Base-by-base conservation (phyloP, 2,797 vertebrate genomes). In the Sebastes matsubarae region DNA sequence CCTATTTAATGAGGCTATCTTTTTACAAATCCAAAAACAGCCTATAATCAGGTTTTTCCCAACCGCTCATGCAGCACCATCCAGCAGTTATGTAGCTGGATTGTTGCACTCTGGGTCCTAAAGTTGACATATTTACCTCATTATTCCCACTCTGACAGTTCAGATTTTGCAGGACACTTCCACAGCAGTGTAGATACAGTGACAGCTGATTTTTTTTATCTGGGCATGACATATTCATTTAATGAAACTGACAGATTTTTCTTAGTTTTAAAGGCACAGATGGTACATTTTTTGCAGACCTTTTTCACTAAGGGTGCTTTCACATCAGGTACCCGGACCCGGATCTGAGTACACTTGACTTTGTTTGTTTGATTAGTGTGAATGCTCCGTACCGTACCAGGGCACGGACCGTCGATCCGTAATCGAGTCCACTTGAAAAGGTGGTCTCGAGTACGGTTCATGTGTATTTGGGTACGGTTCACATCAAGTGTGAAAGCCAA, bases 11-110 rank as follows among this genome's bases (percentile, higher is more conserved):
- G 57, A 71, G 6, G 3, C 34, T 29, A 8, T 76, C 8, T 80
- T 76, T 80, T 74, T 22, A 67, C 25, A 68, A 78, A 78, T 54
- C 12, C 13, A 22, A 22, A 68, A 67, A 42, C 27, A 22, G 36
- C 30, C 25, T 11, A 12, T 54, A 60, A 25, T 24, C 8, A 5
- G 2, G 11, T 30, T 55, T 72, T 6, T 16, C n/a, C 61, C 32
- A 18, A 22, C 7, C 3, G 58, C 30, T 36, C 52, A n/a, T 10
- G 25, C 13, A 36, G 9, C 58, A 16, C 16, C 59, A 22, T 58
- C 59, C 16, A 65, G 1, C 58, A 64, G n/a, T 22, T 65, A 6
- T 73, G 22, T 32, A 3, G 32, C 25, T 30, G 52, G 38, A 22
- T 79, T 75, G 13, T 63, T 84, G 25, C 42, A n/a, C 32, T 60